Evolutionary conservation across 92 coral and sea anemone species (phyloP), one percentile per base, ranked within the genome.

Genomic region (Montipora capitata): DNA sequence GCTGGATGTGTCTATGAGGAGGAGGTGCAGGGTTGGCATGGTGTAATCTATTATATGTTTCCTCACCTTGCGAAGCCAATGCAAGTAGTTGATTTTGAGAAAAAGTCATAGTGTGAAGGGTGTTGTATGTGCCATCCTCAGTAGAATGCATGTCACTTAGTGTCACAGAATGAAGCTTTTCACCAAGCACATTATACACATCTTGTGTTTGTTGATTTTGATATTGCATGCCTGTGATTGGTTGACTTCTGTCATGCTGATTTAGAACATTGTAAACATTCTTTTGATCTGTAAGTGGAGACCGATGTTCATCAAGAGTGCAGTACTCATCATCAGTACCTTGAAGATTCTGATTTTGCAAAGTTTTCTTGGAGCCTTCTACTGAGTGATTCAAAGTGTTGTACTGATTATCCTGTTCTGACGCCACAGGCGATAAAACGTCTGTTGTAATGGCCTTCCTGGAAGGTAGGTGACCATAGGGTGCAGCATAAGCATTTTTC

Each of bases 401-500:
- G 44, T 83, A 83, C 13, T 41, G 62, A 38, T 20, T 56, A 58
- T 69, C 62, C 20, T 44, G 57, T 12, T 59, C 39, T 18, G 71
- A 18, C 18, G 52, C 77, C 0, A 15, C 17, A 12, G 75, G 44
- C 49, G 17, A 67, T 68, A 27, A 48, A 15, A n/a, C 43, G 35
- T 41, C 35, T 27, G 72, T 69, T n/a, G 10, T 40, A 0, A 75
- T 40, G 1, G 81, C 52, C 10, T 92, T 90, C 9, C 85, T 66
- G 13, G 74, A 35, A 20, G 61, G 84, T 48, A 94, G 78, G 71
- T 95, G 98, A 12, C 95, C 91, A 83, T 95, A 95, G 4, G 98
- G 98, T 15, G 98, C 78, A 3, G 96, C 94, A 91, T 95, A 95
- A 17, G 89, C 92, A 40, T 84, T 71, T 20, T 76, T 68, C 64